Evolutionary conservation across 2,113 vertebrate genomes (phyloP).

Genomic region (Podocnemis expansa): DNA sequence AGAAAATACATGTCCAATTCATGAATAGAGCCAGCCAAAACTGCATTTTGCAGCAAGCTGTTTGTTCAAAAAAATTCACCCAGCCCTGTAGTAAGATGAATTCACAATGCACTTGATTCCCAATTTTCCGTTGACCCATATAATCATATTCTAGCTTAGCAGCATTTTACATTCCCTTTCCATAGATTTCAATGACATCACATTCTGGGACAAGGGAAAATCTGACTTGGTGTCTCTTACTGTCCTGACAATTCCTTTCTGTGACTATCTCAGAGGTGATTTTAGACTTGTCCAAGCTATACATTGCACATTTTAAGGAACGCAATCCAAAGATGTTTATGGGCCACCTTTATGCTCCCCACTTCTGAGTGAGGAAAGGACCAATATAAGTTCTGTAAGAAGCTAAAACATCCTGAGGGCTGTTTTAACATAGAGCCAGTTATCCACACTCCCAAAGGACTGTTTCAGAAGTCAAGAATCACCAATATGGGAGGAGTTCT

Average conservation of each 20-base stretch:
- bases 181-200: background rate
- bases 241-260: background rate
- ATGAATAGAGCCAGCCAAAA: background rate
- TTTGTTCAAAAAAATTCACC: background rate
- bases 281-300: background rate
- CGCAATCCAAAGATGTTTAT: background rate
- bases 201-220: background rate
- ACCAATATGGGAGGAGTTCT: background rate
- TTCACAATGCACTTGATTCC: rapidly evolving
- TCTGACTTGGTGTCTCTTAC: background rate
- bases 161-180: background rate
- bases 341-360: background rate
- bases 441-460: background rate
- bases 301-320: background rate
- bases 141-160: background rate
- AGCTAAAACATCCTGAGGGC: background rate
- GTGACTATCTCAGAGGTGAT: background rate
- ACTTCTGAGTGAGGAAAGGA: background rate
- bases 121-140: background rate
- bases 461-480: background rate
- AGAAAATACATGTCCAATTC: background rate
- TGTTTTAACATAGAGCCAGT: background rate
- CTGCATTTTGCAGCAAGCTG: background rate
- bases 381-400: background rate
- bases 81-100: background rate